Base-by-base conservation (phyloP, 2,797 vertebrate genomes). In the Hapalemur alaotrensis region DNA sequence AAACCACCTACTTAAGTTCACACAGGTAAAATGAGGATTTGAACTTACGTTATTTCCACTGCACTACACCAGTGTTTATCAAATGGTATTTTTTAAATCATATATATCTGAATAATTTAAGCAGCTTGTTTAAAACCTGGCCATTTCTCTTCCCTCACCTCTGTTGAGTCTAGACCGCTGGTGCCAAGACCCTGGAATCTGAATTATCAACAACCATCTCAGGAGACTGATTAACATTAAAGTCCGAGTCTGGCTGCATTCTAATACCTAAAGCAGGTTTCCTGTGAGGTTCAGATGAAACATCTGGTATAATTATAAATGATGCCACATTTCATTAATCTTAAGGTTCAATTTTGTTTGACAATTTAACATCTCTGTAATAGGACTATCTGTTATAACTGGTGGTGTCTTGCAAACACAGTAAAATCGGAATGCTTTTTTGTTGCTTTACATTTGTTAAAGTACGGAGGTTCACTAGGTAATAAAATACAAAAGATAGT, bases 281-380 rank as follows among this genome's bases (percentile, higher is more conserved):
- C n/a, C 41, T 69, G 6, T 57, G 12, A 94, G 20, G 25, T 23
- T 43, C 38, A 84, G 65, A 63, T 80, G 30, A 79, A 81, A 76
- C 73, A 76, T 7, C 11, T 48, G 15, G 5, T 76, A n/a, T 91
- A 87, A 92, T 79, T 95, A 83, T 48, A 57, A 41, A 76, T 86
- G 2, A 86, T n/a, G 5, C 2, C 25, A 46, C 61, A 90, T 81
- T 86, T 83, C 54, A 91, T 67, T 61, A 65, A 73, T 57, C 23
- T 79, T 93, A 85, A 88, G 25, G 88, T 84, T 91, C 2, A 52
- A 23, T 75, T 94, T 80, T 50, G 63, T 22, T 30, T 50, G 20
- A 70, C 5, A 92, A 28, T 76, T 95, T 73, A 20, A n/a, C 22
- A 22, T 92, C 4, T 88, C 35, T 92, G 81, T 75, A 96, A 85